Base-by-base conservation (phyloP, 2,888 invertebrate species). In the Drosophila mimica region DNA sequence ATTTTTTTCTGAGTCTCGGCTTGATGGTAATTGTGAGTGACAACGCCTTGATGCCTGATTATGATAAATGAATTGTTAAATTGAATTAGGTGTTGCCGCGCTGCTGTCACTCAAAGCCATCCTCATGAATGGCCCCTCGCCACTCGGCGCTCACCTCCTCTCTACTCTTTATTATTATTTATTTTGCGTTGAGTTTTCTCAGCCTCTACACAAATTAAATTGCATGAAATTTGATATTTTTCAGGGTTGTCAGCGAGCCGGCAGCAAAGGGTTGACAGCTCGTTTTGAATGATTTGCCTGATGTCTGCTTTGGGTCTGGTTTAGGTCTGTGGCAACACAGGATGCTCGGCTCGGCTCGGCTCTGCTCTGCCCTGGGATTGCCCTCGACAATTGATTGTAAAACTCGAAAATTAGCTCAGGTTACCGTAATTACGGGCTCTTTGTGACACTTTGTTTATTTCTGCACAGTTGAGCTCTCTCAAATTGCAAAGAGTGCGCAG, bases 31-130 rank as follows among this genome's bases (percentile, higher is more conserved):
- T 88, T 88, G 89, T 88, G 88, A 88, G 88, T 88, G 88, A 89
- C 88, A 88, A 78, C 83, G 89, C 83, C 88, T 86, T 90, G 88
- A 87, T 88, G 88, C 82, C 85, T 89, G 89, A 89, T 90, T 90
- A 89, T 89, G 90, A 89, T 90, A 90, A 90, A 89, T 89, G 88
- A 89, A 90, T 90, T 89, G 90, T 88, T 89, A 89, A 89, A 90
- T 89, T 89, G 86, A 88, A 89, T 89, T 90, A 89, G 89, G 90
- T 89, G 89, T 89, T 89, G 90, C 88, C 86, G 79, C 74, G 79
- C 67, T 77, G 85, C 88, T 91, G 91, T 89, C 91, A 89, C 84
- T 91, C 90, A 88, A 76, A 75, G 56, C 70, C 78, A 60, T 76
- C 74, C 87, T 76, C 88, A 74, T 67, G 73, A 76, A 74, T 89